These are phyloP conservation scores for Patella depressa DNA, from an alignment of 2,888 invertebrate species.

Conservation along the genomic window DNA sequence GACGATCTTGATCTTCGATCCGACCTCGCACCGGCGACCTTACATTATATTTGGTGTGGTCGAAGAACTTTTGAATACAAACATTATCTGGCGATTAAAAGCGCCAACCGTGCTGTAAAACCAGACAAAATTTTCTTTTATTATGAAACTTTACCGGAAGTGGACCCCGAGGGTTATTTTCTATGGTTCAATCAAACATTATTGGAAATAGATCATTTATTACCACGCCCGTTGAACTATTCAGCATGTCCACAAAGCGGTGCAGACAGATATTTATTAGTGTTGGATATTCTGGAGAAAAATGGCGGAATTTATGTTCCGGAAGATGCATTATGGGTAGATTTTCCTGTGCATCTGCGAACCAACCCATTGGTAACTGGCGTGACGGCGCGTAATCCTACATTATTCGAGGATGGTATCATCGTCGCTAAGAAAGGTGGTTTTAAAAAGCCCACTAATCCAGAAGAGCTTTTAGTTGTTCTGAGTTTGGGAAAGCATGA, in stretches of 20 bases:
- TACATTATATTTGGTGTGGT: constrained; percentile 43
- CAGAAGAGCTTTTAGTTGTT: constrained; percentile 28
- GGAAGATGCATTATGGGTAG: constrained; percentile 41
- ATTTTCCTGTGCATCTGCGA: constrained; percentile 41
- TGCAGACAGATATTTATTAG: constrained; percentile 36
- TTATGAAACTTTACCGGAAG: constrained; percentile 31
- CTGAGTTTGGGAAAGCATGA: constrained; percentile 25
- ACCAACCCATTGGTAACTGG: constrained; percentile 36
- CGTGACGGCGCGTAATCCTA: constrained; percentile 31
- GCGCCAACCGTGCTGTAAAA: constrained; percentile 37
- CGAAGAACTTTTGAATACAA: constrained; percentile 34
- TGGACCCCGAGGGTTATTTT: constrained; percentile 37
- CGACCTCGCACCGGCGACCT: constrained; percentile 40
- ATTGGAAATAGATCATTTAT: constrained; percentile 33
- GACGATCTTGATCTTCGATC: constrained; percentile 33
- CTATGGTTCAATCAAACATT: constrained; percentile 39
- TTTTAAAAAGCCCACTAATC: constrained; percentile 32
- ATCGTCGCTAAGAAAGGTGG: constrained; percentile 38
- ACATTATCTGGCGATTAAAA: constrained; percentile 38
- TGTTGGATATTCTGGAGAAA: constrained; percentile 35
- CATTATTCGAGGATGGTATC: constrained; percentile 37
- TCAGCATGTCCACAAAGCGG: constrained; percentile 32
- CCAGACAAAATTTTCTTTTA: constrained; percentile 44
- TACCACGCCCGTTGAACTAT: constrained; percentile 33
- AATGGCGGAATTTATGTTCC: constrained; percentile 43